Evolutionary conservation across 2,888 invertebrate genomes (phyloP).

Genomic region (Charanyca ferruginea): DNA sequence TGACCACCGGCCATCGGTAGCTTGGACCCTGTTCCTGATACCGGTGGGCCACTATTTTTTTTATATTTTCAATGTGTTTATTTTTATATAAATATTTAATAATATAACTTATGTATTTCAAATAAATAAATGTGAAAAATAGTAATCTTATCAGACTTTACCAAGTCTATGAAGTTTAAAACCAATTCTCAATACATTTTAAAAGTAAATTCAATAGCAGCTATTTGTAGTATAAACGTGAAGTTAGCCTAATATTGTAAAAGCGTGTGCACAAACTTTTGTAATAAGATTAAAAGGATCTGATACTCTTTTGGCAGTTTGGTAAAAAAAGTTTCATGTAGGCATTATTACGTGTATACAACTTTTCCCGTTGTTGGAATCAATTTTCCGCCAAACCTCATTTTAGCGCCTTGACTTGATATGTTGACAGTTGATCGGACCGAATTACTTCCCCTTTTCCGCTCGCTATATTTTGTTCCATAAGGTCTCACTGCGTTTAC

Average conservation of each 20-base stretch:
- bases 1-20: too few species aligned
- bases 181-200: constrained; percentile 35
- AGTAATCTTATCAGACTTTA: constrained; percentile 29
- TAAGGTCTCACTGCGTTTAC: constrained; percentile 16
- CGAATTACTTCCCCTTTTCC: constrained; percentile 40
- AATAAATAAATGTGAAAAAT: too few species aligned
- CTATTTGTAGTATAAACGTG: constrained; percentile 3
- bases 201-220: constrained; percentile 21
- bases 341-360: constrained; percentile 13
- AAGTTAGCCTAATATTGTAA: neutral
- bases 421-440: constrained; percentile 48
- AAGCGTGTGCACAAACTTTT: constrained; percentile 24
- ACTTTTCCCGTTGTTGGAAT: constrained; percentile 29
- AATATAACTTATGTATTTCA: too few species aligned
- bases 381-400: constrained; percentile 27
- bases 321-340: constrained; percentile 5
- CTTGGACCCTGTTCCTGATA: too few species aligned
- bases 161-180: constrained; percentile 45
- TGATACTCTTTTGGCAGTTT: constrained; percentile 12
- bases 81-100: too few species aligned
- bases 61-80: too few species aligned
- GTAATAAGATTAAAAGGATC: constrained; percentile 28
- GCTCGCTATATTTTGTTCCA: constrained; percentile 19
- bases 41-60: too few species aligned
- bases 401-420: constrained; percentile 44